Conservation (phyloP, 2,113 vertebrate genomes). For the Ciconia maguari region DNA sequence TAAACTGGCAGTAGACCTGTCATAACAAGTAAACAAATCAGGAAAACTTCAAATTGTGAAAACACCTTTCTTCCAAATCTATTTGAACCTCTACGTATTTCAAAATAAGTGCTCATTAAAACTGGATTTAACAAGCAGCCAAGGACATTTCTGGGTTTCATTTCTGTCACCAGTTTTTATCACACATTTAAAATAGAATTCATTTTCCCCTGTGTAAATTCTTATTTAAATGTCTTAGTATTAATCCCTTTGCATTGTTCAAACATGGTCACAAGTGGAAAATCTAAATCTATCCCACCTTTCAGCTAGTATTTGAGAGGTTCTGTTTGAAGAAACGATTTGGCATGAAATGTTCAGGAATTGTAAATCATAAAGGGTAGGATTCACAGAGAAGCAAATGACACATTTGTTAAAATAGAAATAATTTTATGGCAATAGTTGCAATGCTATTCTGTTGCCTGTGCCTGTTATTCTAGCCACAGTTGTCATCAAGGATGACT, state of each 20-base stretch:
- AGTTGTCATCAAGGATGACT: not conserved
- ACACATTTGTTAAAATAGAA: not conserved
- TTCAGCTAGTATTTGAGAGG: not conserved
- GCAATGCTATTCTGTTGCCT: not conserved
- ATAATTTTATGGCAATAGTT: not conserved
- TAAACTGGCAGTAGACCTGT: constrained; percentile 28
- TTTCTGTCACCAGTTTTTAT: not conserved
- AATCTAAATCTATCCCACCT: not conserved
- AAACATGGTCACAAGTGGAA: not conserved
- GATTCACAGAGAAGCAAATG: not conserved
- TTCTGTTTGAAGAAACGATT: not conserved
- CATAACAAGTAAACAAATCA: constrained; percentile 29
- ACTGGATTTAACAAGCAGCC: not conserved
- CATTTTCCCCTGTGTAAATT: not conserved
- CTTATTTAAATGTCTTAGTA: not conserved
- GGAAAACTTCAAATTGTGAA: not conserved
- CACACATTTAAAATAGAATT: not conserved
- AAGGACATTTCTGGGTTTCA: constrained; percentile 21
- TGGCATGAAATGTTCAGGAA: not conserved
- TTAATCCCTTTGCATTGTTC: not conserved
- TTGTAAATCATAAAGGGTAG: not conserved
- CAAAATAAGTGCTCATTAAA: constrained; percentile 32
- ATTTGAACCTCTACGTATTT: not conserved
- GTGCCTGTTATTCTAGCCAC: not conserved
- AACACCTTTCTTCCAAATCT: not conserved